Percentiles rank a stretch among this genome's conserved stretches.
These are phyloP conservation scores for Sycon ciliatum DNA, from an alignment of 37 sponge, comb jelly and placozoan species.

Conservation along the genomic window DNA sequence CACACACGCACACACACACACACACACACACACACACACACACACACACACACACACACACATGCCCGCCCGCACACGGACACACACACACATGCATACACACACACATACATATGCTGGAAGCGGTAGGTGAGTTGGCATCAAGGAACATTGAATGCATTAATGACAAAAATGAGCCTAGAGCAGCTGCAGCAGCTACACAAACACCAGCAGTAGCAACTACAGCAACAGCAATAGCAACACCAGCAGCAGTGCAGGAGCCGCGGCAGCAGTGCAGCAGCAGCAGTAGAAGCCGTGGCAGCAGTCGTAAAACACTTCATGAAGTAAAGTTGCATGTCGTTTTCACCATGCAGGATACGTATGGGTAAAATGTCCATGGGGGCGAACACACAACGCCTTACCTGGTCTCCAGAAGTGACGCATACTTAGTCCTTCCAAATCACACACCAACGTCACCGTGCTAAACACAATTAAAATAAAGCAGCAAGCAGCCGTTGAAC, in stretches of 20 bases:
- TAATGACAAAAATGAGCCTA: too few species aligned
- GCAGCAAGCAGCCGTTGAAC: background rate
- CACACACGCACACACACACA: background rate
- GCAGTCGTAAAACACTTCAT: too few species aligned
- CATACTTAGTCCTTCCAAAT: slow-evolving; percentile 38
- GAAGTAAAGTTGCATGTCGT: too few species aligned
- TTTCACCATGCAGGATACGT: too few species aligned
- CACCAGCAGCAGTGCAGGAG: slow-evolving; percentile 16
- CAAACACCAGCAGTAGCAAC: slow-evolving; percentile 25
- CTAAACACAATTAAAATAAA: background rate
- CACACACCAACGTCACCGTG: slow-evolving; percentile 30
- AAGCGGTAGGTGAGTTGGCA: too few species aligned
- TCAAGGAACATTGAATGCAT: too few species aligned
- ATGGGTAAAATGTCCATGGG: too few species aligned
- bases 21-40: slow-evolving; percentile 5
- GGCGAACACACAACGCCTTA: too few species aligned
- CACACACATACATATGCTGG: too few species aligned
- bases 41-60: slow-evolving; percentile 5
- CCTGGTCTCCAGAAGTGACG: slow-evolving; percentile 41
- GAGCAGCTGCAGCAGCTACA: slow-evolving; percentile 29
- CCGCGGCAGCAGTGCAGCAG: too few species aligned
- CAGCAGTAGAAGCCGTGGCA: too few species aligned
- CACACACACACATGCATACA: background rate
- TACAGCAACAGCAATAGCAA: slow-evolving; percentile 31
- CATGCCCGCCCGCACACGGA: too few species aligned